A percentile compares a stretch with the other conserved stretches of the same genome.
phyloP scores from a whole-genome alignment of 2,113 vertebrate genomes.

The Callospermophilus lateralis region DNA sequence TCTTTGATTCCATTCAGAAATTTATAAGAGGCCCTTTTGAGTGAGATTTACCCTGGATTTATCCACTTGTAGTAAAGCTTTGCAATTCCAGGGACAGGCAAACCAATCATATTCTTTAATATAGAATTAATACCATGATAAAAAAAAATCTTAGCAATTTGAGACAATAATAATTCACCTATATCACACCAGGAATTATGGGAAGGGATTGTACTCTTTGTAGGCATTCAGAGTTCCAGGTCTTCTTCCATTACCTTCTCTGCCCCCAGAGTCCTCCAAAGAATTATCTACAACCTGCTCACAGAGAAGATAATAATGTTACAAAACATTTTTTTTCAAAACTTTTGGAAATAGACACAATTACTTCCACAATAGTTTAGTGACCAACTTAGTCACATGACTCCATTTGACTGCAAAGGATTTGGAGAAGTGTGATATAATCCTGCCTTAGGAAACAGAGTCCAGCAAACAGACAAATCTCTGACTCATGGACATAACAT shows the following conservation, averaged over 20 bases:
- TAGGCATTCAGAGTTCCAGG: background rate
- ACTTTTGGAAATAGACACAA: background rate
- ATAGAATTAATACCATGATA: background rate
- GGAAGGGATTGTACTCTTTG: rapidly evolving
- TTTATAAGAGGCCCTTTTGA: background rate
- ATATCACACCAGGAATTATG: background rate
- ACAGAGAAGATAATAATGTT: background rate
- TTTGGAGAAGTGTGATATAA: background rate
- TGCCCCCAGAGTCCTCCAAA: background rate
- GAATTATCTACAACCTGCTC: background rate
- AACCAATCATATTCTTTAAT: background rate
- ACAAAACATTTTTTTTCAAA: background rate
- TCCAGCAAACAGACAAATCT: background rate
- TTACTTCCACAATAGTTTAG: background rate
- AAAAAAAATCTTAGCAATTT: background rate
- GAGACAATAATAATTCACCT: background rate
- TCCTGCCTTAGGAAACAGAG: background rate
- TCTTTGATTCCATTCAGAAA: background rate
- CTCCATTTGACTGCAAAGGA: background rate
- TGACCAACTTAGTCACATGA: background rate
- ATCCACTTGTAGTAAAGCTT: background rate
- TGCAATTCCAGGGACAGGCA: background rate
- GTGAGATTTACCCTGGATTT: background rate
- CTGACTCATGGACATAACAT: background rate
- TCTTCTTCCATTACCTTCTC: background rate